Evolutionary conservation across 2,888 invertebrate genomes (phyloP).

Genomic region (Ceratothoa steindachneri): DNA sequence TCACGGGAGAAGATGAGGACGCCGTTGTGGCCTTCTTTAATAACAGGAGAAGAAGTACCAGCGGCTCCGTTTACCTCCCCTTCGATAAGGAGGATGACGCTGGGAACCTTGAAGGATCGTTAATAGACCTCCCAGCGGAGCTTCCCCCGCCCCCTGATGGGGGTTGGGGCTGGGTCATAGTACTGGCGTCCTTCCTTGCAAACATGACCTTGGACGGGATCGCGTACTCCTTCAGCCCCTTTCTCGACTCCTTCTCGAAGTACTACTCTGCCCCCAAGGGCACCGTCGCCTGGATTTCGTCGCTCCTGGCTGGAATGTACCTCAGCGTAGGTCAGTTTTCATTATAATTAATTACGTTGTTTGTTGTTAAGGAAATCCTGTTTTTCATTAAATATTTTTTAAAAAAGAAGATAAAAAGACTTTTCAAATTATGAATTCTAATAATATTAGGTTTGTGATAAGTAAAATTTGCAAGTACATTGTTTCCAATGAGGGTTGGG

Average conservation of each 20-base stretch:
- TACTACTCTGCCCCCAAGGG: conserved; percentile 82
- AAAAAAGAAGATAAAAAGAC: no score
- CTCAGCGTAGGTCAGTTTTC: conserved; percentile 81
- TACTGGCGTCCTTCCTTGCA: conserved; percentile 92
- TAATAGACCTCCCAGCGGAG: conserved; percentile 56
- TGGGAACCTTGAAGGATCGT: no score
- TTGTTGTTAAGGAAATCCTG: no score
- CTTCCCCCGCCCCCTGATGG: conserved; percentile 77
- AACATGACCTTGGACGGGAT: conserved; percentile 98
- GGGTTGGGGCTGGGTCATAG: conserved; percentile 71
- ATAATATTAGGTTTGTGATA: no score
- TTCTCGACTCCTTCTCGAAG: conserved; percentile 71
- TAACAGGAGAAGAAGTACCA: neutral
- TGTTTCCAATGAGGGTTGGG: no score
- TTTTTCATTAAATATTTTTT: no score
- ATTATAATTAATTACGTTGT: neutral
- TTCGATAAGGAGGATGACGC: conserved; percentile 29
- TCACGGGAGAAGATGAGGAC: neutral
- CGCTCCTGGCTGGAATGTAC: conserved; percentile 91
- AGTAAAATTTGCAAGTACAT: no score
- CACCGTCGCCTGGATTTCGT: conserved; percentile 88
- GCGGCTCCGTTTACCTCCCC: neutral
- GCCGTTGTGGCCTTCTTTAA: neutral
- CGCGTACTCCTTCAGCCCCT: conserved; percentile 96
- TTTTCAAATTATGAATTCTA: no score